Percentiles rank a stretch among this genome's conserved stretches.
Conservation (phyloP, 2,113 vertebrate species). For the Dromiciops gliroides region DNA sequence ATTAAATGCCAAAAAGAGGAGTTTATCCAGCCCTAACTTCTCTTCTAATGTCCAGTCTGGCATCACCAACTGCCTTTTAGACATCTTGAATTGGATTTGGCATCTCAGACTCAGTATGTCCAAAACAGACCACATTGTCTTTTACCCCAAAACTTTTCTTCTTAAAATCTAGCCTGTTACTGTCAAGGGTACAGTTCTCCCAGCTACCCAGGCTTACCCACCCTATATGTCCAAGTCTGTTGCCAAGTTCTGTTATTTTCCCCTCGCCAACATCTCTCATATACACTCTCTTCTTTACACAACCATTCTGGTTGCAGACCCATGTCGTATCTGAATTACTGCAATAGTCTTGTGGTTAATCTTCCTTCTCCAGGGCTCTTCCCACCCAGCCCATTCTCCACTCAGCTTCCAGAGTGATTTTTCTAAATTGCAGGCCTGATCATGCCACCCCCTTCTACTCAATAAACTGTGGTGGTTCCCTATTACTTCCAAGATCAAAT, state of each 20-base stretch:
- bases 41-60: neutral
- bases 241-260: neutral
- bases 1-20: neutral
- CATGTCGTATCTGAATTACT: neutral
- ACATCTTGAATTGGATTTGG: neutral
- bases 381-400: neutral
- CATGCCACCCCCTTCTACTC: neutral
- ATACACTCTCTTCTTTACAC: neutral
- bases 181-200: neutral
- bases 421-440: neutral
- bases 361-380: neutral
- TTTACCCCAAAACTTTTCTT: neutral
- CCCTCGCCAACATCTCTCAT: neutral
- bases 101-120: neutral
- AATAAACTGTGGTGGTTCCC: neutral
- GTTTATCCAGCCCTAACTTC: neutral
- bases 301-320: neutral
- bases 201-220: neutral
- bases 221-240: neutral
- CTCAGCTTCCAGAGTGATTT: neutral
- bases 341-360: neutral
- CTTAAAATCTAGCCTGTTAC: neutral
- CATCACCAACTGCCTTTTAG: neutral
- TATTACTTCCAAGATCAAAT: too few species aligned
- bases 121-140: neutral